Evolutionary conservation across 2,888 invertebrate genomes (phyloP).

Genomic region (Morpho deidamia): DNA sequence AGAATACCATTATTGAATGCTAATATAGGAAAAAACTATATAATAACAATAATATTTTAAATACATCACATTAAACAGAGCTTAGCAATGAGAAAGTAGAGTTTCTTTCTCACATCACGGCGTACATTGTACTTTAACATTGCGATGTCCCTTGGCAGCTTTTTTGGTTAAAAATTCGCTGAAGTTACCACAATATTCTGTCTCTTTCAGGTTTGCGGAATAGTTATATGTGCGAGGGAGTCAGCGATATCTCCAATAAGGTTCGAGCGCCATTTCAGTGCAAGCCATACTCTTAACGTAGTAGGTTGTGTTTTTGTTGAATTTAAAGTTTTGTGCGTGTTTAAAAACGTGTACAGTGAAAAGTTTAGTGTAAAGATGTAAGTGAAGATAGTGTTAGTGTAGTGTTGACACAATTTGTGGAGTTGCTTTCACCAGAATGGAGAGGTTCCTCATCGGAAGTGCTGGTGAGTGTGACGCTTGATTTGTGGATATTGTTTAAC

Average conservation of each 20-base stretch:
- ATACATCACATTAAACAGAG: conserved; percentile 19
- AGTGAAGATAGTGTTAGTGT: conserved; percentile 9
- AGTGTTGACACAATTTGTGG: conserved; percentile 1
- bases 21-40: too few relatives aligned
- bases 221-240: conserved; percentile 26
- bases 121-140: conserved; percentile 19
- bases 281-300: conserved; percentile 28
- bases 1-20: too few relatives aligned
- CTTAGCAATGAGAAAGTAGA: conserved; percentile 18
- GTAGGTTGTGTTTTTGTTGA: conserved; percentile 26
- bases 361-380: conserved; percentile 4
- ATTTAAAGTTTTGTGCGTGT: conserved; percentile 10
- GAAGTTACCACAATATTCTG: conserved; percentile 15
- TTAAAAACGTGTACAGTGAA: conserved; percentile 14
- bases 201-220: conserved; percentile 16
- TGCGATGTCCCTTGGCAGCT: conserved; percentile 21
- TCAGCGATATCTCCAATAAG: conserved; percentile 25
- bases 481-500: background rate
- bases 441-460: conserved; percentile 11
- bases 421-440: background rate
- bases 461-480: conserved; percentile 10
- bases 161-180: conserved; percentile 24
- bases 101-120: conserved; percentile 11
- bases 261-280: conserved; percentile 45
- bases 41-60: background rate